Conservation (phyloP, 2,888 invertebrate species). For the Belgica antarctica region DNA sequence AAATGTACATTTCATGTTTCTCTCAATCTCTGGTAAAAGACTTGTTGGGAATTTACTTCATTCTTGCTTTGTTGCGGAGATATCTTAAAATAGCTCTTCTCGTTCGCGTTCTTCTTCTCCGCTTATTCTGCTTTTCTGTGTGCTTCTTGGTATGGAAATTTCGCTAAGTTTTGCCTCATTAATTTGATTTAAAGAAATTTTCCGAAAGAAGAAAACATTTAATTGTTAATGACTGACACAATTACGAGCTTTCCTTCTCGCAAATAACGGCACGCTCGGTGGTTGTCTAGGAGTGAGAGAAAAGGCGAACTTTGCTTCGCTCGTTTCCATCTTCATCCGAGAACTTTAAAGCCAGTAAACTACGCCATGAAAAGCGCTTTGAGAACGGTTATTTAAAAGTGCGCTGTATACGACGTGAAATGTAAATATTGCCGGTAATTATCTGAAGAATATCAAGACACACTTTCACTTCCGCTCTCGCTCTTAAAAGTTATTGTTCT, state of each 20-base stretch:
- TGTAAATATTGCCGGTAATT: slow-evolving; percentile 38
- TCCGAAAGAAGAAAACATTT: slow-evolving; percentile 31
- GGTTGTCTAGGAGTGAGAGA: neutral
- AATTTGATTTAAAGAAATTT: slow-evolving; percentile 38
- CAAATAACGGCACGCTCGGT: neutral
- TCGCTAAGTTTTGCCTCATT: slow-evolving; percentile 26
- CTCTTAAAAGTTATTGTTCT: slow-evolving; percentile 6
- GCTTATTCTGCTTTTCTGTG: neutral
- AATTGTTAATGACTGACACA: slow-evolving; percentile 43
- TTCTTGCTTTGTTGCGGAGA: neutral
- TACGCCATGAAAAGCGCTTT: neutral
- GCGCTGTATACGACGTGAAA: slow-evolving; percentile 5
- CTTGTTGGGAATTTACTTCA: neutral
- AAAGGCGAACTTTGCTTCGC: neutral
- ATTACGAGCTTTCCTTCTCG: slow-evolving; percentile 25
- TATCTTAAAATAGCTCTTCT: no score
- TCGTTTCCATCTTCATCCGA: slow-evolving; percentile 1
- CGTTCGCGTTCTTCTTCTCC: neutral
- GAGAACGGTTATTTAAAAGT: slow-evolving; percentile 1
- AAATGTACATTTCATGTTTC: slow-evolving; percentile 10
- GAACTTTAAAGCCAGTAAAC: neutral
- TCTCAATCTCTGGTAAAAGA: neutral
- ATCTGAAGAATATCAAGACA: slow-evolving; percentile 17
- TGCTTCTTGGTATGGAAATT: neutral
- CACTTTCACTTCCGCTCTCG: slow-evolving; percentile 1